These are phyloP conservation scores for Aptenodytes patagonicus DNA, from an alignment of 2,113 vertebrate species.

Conservation along the genomic window DNA sequence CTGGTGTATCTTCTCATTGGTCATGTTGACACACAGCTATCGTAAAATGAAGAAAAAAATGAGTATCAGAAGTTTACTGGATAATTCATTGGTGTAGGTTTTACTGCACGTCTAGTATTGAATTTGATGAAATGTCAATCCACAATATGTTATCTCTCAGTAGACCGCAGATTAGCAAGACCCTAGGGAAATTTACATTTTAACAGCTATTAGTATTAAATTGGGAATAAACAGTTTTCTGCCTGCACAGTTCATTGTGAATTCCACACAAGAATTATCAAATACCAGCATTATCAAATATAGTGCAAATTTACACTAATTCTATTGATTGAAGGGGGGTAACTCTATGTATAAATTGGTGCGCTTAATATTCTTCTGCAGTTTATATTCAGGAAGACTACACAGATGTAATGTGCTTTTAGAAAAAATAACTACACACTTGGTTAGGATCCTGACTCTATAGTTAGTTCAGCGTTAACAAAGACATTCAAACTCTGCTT, in stretches of 20 bases:
- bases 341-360: background rate
- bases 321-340: background rate
- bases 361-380: background rate
- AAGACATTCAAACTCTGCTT: background rate
- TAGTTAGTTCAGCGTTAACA: background rate
- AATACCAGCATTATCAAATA: background rate
- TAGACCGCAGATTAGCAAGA: background rate
- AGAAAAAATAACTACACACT: background rate
- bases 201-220: background rate
- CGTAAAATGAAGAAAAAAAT: background rate
- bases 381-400: background rate
- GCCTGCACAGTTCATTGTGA: background rate
- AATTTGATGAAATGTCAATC: background rate
- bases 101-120: background rate
- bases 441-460: background rate
- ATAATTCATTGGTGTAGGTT: background rate
- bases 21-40: constrained; percentile 96
- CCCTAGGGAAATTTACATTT: background rate
- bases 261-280: background rate
- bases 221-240: background rate
- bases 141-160: background rate
- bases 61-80: constrained; percentile 27
- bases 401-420: background rate
- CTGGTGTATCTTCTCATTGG: constrained; percentile 91
- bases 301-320: background rate